Evolutionary conservation across 2,888 invertebrate genomes (phyloP), one percentile per base, ranked within the genome.

Genomic region (Trichopria drosophilae): DNA sequence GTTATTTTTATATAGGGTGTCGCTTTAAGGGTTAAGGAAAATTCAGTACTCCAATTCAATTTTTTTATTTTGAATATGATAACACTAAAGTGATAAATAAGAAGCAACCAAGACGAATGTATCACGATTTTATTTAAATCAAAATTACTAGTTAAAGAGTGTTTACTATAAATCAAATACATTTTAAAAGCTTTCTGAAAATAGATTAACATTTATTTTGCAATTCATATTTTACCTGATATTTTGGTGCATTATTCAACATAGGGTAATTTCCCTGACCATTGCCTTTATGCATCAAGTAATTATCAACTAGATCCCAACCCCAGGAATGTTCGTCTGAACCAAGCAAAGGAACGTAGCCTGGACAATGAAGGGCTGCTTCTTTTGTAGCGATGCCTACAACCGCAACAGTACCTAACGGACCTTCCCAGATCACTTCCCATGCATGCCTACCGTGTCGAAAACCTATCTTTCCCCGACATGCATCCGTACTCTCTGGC

Each of bases 341-440:
- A 20, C 98, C 98, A 57, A 98, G 79, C 51, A 99, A 79, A 6
- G 96, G 91, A 40, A 96, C 90, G 80, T 99, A 99, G 46, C 98
- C 97, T 67, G 90, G 92, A 75, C 93, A 92, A 74, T 97, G 92
- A 56, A 97, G 79, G 28, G 92, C 84, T 7, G 97, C 94, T 71
- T 97, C 93, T 79, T 90, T 92, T 1, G 95, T 95, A 35, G 95
- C 91, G 67, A 96, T 87, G 28, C 94, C 98, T 68, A 99, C 88
- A 34, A 98, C 96, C 32, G 98, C 98, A 18, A 98, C 97, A 2
- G 98, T 99, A 7, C 98, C 98, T 55, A 98, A 78, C 3, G 98
- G 98, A 12, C 98, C 97, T 80, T 96, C 95, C 96, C 96, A 97
- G 76, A 94, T 92, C 6, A 97, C 90, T 79, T 97, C 96, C 97